Percentiles rank a stretch among this genome's conserved stretches.
Conservation (phyloP, 2,113 vertebrate genomes). For the Triplophysa rosa region DNA sequence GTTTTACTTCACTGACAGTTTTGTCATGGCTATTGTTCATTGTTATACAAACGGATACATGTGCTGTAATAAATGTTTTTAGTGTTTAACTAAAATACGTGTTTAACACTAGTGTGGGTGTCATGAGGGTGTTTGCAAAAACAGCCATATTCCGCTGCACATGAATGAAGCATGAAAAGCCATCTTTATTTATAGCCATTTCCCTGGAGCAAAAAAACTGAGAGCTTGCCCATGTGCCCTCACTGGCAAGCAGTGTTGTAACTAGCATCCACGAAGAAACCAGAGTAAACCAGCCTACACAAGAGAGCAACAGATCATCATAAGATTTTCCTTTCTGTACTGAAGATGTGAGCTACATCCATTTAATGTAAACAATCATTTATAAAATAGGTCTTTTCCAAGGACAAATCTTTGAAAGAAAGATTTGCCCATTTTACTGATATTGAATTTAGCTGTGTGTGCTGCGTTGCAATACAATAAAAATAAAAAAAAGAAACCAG, state of each 20-base stretch:
- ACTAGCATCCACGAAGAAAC: constrained; percentile 29
- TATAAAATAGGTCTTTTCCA: background rate
- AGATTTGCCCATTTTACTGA: background rate
- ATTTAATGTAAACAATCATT: background rate
- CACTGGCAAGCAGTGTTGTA: constrained; percentile 12
- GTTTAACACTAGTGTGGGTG: background rate
- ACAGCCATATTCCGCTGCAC: constrained; percentile 59
- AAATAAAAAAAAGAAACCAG: too few species aligned
- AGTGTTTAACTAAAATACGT: background rate
- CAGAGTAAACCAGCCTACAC: constrained; percentile 25
- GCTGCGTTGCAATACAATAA: too few species aligned
- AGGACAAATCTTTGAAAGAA: background rate
- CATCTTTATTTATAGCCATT: constrained; percentile 68
- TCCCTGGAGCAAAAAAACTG: constrained; percentile 59
- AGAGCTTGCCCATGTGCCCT: constrained; percentile 65
- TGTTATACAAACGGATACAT: background rate
- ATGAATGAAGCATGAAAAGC: constrained; percentile 67
- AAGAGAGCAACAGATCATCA: background rate
- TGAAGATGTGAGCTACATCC: background rate
- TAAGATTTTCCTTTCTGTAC: background rate
- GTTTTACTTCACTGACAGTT: background rate
- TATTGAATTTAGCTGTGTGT: background rate
- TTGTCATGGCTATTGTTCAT: background rate
- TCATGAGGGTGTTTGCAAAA: constrained; percentile 40
- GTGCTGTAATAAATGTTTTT: background rate